phyloP scores from a whole-genome alignment of 2,113 vertebrate genomes.

The Buteo buteo region DNA sequence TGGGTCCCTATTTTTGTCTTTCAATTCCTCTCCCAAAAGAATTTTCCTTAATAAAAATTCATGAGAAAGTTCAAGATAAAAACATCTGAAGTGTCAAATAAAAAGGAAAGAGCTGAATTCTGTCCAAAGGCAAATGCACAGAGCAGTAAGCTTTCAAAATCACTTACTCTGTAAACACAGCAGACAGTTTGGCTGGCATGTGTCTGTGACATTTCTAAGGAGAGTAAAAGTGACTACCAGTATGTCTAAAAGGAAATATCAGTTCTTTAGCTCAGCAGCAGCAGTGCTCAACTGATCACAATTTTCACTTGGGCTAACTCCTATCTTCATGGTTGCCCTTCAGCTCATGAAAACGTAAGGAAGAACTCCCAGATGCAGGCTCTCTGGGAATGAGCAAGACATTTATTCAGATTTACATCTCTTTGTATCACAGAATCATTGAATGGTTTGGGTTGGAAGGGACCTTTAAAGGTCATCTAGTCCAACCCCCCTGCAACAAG shows the following conservation, averaged over 20 bases:
- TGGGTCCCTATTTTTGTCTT: neutral
- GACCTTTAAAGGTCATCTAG: neutral
- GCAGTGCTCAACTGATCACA: neutral
- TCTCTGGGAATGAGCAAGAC: neutral
- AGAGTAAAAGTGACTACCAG: neutral
- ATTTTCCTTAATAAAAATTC: conserved; percentile 23
- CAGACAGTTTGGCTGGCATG: neutral
- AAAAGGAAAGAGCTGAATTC: neutral
- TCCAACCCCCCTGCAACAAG: neutral
- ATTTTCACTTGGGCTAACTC: neutral
- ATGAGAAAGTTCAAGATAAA: conserved; percentile 21
- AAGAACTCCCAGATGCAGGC: neutral
- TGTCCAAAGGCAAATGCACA: neutral
- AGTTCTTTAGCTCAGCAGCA: neutral
- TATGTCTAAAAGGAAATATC: neutral
- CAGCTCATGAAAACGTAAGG: neutral
- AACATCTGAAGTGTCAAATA: conserved; percentile 2
- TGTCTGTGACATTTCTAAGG: neutral
- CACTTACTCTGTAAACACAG: neutral
- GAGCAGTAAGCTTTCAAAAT: neutral
- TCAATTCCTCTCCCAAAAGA: neutral
- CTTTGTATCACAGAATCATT: neutral
- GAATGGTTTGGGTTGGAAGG: neutral
- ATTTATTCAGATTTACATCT: no score
- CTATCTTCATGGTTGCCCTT: neutral